Conservation (phyloP, 2,113 vertebrate species). For the Lonchura striata region DNA sequence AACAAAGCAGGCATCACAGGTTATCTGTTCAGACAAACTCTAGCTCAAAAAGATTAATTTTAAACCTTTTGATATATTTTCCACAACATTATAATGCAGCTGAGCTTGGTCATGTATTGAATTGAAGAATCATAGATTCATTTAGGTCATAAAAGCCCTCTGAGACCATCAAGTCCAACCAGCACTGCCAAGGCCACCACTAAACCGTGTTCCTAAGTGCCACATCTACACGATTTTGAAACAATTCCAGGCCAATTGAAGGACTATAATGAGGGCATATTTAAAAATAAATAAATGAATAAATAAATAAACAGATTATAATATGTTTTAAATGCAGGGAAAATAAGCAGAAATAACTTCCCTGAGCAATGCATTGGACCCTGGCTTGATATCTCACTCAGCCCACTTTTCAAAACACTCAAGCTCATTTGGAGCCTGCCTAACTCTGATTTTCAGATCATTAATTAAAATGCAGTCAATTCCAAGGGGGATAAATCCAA, state of each 20-base stretch:
- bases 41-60: background rate
- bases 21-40: background rate
- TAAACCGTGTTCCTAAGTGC: background rate
- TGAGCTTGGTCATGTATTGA: background rate
- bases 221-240: background rate
- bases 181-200: background rate
- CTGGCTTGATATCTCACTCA: background rate
- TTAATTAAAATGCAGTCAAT: background rate
- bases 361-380: background rate
- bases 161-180: background rate
- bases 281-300: background rate
- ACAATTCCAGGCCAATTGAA: background rate
- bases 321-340: background rate
- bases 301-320: background rate
- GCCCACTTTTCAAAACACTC: background rate
- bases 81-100: background rate
- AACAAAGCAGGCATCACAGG: background rate
- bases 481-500: background rate
- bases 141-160: background rate
- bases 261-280: fast-evolving
- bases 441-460: background rate
- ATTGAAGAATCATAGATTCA: background rate
- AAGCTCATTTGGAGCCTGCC: background rate
- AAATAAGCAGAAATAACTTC: background rate
- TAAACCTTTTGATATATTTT: background rate